These are phyloP conservation scores for Falcunculus frontatus DNA, from an alignment of 2,113 vertebrate genomes.

Conservation along the genomic window DNA sequence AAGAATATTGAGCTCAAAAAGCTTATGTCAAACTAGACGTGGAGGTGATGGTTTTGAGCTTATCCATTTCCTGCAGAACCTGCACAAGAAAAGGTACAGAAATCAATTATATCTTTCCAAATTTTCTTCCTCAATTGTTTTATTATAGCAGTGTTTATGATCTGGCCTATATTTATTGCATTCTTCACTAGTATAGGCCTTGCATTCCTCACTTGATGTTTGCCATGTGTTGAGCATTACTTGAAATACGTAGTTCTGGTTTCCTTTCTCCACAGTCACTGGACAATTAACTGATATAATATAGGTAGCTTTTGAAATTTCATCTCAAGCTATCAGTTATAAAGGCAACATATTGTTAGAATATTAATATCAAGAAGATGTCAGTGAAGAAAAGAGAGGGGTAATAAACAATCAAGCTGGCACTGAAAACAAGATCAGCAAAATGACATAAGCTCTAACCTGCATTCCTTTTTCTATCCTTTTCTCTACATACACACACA, in stretches of 20 bases:
- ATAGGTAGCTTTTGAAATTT: conserved; percentile 3
- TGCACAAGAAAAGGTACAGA: conserved; percentile 15
- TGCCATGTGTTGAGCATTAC: conserved; percentile 68
- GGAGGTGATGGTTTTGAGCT: not conserved
- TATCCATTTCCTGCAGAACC: conserved; percentile 1
- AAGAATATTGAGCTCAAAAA: not conserved
- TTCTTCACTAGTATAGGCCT: conserved; percentile 50
- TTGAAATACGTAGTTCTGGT: conserved; percentile 60
- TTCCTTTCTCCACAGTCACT: conserved; percentile 25
- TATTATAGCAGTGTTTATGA: conserved; percentile 64
- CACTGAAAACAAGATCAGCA: not conserved
- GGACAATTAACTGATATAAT: conserved; percentile 36
- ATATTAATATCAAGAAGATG: not conserved
- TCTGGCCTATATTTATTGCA: conserved; percentile 65
- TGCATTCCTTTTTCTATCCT: not conserved
- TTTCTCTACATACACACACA: not conserved
- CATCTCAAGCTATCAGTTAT: not conserved
- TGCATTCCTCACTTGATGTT: conserved; percentile 66
- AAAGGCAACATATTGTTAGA: not conserved
- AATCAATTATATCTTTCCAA: conserved; percentile 52
- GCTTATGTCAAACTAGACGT: not conserved
- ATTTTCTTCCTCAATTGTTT: conserved; percentile 44
- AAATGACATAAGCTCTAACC: not conserved
- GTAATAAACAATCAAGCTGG: not conserved
- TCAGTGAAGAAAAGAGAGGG: not conserved